Evolutionary conservation across 1,140 invertebrate genomes (phyloP), one percentile per base, ranked within the genome.

Genomic region (Pomacea maculata): DNA sequence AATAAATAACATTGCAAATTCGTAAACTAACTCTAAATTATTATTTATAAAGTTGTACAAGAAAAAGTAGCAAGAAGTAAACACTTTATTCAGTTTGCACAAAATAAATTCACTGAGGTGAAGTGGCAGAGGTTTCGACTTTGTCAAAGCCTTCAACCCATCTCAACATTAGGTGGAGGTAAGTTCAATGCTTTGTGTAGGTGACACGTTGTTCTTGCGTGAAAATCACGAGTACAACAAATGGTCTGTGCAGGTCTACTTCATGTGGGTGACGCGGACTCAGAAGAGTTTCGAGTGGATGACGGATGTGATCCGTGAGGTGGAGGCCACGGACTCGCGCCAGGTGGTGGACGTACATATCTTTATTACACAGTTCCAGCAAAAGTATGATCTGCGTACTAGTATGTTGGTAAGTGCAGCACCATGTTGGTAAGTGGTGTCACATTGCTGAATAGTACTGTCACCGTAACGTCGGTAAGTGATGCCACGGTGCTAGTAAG

Each of bases 221-320:
- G 68, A n/a, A 21, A 3, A 29, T 4, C 12, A 19, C 2, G 45
- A 67, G 21, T 78, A 29, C 45, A 21, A 3, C 21, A 25, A 45
- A 45, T 6, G 34, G 83, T 76, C 89, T 55, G 91, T 86, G 55
- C 86, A 97, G 96, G 97, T 99, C 0, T 99, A 99, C 92, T 99
- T 99, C 92, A 92, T 99, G 17, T 99, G 98, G 98, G 99, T 99
- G 85, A 99, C 98, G 87, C 97, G 98, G 5, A 99, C 97, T 1
- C 98, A 99, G 91, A 97, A 98, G 83, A 97, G 99, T 89, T 99
- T 99, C 89, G 98, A 99, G 92, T 99, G 98, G 98, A 98, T 99
- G 90, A 98, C 99, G 83, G 98, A 99, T 89, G 98, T 99, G 21
- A 93, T 99, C 8, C 68, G 72, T 93, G 97, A 83, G 96, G 99